phyloP scores from a whole-genome alignment of 2,797 vertebrate genomes.

The Smutsia gigantea region DNA sequence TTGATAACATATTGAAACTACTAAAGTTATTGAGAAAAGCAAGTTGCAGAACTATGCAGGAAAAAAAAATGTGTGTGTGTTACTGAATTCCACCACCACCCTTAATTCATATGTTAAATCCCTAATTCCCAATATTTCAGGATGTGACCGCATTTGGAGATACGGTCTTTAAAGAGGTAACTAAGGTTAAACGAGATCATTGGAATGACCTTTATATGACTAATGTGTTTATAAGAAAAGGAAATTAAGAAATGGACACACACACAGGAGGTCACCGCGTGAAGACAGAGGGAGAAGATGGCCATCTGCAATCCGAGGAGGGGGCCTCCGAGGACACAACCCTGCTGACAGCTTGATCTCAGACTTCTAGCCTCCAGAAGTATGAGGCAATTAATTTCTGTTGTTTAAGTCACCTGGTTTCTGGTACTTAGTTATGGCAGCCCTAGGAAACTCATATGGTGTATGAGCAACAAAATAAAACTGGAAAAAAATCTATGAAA shows the following conservation, averaged over 20 bases:
- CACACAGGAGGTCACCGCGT: background rate
- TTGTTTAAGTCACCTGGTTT: background rate
- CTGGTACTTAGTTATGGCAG: background rate
- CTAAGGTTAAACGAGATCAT: background rate
- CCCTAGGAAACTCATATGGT: background rate
- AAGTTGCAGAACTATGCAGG: background rate
- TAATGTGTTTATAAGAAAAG: background rate
- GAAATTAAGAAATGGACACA: background rate
- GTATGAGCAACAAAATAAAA: background rate
- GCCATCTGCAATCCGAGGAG: background rate
- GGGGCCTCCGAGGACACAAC: background rate
- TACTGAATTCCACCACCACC: background rate
- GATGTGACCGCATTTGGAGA: background rate
- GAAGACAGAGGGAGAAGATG: background rate
- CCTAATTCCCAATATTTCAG: background rate
- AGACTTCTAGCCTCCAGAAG: background rate
- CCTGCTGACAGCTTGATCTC: background rate
- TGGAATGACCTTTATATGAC: background rate
- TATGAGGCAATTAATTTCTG: background rate
- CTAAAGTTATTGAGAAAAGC: background rate
- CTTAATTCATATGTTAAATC: background rate
- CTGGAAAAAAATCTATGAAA: background rate
- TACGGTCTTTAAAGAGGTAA: background rate
- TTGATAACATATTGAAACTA: background rate
- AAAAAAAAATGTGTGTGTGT: background rate